Base-by-base conservation (phyloP, 2,888 invertebrate genomes). In the Balanococcus diminutus region DNA sequence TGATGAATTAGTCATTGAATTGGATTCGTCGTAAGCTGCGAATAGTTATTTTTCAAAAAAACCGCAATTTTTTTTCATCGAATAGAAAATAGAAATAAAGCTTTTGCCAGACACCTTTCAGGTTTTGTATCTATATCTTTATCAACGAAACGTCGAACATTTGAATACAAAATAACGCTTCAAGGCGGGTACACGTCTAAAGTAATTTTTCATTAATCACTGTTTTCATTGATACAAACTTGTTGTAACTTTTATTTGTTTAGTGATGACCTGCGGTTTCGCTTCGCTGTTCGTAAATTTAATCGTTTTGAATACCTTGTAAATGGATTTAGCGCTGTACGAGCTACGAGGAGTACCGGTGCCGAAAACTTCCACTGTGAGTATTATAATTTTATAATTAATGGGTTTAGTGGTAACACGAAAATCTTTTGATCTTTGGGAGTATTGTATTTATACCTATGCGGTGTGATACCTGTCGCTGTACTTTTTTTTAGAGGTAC, bases 311-410 rank as follows among this genome's bases (percentile, higher is more conserved):
- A 79, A 79, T 79, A 79, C 75, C 75, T 79, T 79, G 22, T 36
- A 36, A 79, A 79, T 36, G 75, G 75, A 36, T 79, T 31, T 36
- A 79, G 36, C 75, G 75, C 36, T 36, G 9, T 11, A 79, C n/a
- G n/a, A n/a, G n/a, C n/a, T n/a, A 36, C 75, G 36, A 79, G 36
- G 36, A 79, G 36, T 31, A 75, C 28, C 67, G 28, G 19, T 22
- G 36, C 75, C 36, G 75, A 79, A 79, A 79, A 79, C 75, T 79
- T 79, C 36, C 32, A 79, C 8, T 2, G 75, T 79, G 31, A 79
- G 75, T 79, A 79, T 79, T 79, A 79, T 79, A 79, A 79, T 79
- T 79, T 79, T 79, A 36, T 79, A 79, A 79, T 79, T 79, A 79
- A 79, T 79, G 75, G 75, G 75, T 79, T 79, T 79, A 79, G 28